Conservation (phyloP, 2,888 invertebrate genomes). For the Drepanosiphum platanoidis region DNA sequence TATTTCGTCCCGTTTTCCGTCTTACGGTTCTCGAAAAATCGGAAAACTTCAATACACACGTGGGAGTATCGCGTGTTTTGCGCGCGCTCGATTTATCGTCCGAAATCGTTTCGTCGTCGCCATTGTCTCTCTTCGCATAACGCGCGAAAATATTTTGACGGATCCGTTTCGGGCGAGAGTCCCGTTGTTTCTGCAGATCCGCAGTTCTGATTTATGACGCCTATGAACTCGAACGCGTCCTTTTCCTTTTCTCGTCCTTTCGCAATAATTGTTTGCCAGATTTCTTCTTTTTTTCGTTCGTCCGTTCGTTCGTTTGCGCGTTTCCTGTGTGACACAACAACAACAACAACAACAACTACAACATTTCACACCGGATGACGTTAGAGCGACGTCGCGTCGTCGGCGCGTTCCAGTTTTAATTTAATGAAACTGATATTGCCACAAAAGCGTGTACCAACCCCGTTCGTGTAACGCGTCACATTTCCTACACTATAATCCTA, state of each 20-base stretch:
- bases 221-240: constrained; percentile 24
- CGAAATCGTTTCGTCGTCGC: neutral
- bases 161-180: neutral
- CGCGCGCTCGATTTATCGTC: no score
- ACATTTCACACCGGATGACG: constrained; percentile 12
- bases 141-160: neutral
- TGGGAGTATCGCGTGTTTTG: no score
- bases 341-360: no score
- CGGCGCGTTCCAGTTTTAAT: constrained; percentile 11
- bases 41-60: no score
- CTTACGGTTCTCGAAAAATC: no score
- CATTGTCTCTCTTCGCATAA: neutral
- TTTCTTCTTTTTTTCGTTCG: neutral
- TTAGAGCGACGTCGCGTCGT: constrained; percentile 2
- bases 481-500: neutral
- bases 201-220: constrained; percentile 25
- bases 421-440: constrained; percentile 18
- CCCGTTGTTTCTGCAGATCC: neutral
- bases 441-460: neutral
- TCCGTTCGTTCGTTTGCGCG: neutral
- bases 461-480: neutral
- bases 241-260: constrained; percentile 27
- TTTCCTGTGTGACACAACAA: constrained; percentile 21
- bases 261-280: neutral
- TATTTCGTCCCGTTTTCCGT: neutral